Base-by-base conservation (phyloP, 2,797 vertebrate species). In the Anabas testudineus region DNA sequence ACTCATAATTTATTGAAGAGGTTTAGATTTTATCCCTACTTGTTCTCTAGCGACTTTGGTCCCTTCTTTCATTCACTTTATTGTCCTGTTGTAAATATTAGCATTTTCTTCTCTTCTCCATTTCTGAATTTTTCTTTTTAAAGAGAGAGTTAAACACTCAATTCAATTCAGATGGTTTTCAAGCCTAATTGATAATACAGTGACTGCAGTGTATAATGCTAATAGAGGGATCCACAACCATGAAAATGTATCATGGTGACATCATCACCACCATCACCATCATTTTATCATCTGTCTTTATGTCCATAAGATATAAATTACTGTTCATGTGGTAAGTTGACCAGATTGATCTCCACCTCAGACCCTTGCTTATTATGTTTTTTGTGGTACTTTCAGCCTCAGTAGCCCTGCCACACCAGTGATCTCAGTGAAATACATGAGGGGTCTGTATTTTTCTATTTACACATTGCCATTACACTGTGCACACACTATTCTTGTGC, bases 1-100 rank as follows among this genome's bases (percentile, higher is more conserved):
- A 12, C 56, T 64, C 37, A 68, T 82, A 66, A 79, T 81, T 81
- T 74, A 75, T 78, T 71, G 48, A 68, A 65, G n/a, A 61, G 21
- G 3, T 60, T 65, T 28, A 55, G 47, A 46, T 60, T 76, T 39
- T 65, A 26, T 49, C 7, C 42, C 10, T 71, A 63, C 61, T 72
- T 71, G 67, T 61, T 75, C 62, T 78, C 63, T 10, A 41, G 43
- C n/a, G 42, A 49, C 26, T 59, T 30, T 16, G 5, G 26, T 68
- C 48, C 65, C 9, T 52, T 67, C n/a, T 54, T 64, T 28, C 36
- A 54, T 51, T 41, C 19, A 13, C 21, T 64, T 47, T 69, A 43
- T 59, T 77, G n/a, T 21, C 46, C 45, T 39, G 37, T 32, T 54
- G 28, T 54, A 57, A 72, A 72, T 63, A 66, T 32, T 21, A 37